Base-by-base conservation (phyloP, 2,797 vertebrate genomes). In the Acrossocheilus wenchowensis region DNA sequence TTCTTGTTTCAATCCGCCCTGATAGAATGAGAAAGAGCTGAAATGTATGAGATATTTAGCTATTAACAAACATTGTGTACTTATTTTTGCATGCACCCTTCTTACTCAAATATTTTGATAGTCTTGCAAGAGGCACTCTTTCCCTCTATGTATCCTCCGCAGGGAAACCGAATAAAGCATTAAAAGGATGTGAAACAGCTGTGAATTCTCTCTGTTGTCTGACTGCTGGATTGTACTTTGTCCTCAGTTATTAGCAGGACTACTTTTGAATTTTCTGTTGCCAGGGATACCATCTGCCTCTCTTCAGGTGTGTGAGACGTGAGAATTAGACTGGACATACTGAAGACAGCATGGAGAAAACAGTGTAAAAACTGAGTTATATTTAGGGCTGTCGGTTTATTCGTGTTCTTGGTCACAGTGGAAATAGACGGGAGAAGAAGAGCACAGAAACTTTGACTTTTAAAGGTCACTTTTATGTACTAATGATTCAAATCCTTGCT, bases 11-110 rank as follows among this genome's bases (percentile, higher is more conserved):
- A 11, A 0, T 57, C 36, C 17, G 3, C 19, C 39, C 50, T 72
- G 45, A 78, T 9, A 26, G 10, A 69, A 41, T 52, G 36, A 36
- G 30, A 36, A 54, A 81, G 62, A 72, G 68, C 41, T 66, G 69
- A 30, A n/a, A 52, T 36, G 9, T 81, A 26, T 43, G 21, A 41
- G 45, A 41, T 34, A 77, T 54, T 41, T 69, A 75, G 71, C 71
- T 78, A 73, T 85, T 71, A 54, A 54, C 41, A 78, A 72, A 86
- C 60, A 50, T 84, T 62, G 66, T 72, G 82, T 83, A 83, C 64
- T 88, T 89, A 84, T 84, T 75, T 86, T 83, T 88, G 82, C 87
- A 90, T 90, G 89, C 43, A 43, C 23, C 73, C n/a, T 88, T 84
- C 15, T 62, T 64, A 75, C n/a, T 69, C 3, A 41, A 34, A 52